phyloP scores from a whole-genome alignment of 2,797 vertebrate genomes.

The Crypturellus tataupa region DNA sequence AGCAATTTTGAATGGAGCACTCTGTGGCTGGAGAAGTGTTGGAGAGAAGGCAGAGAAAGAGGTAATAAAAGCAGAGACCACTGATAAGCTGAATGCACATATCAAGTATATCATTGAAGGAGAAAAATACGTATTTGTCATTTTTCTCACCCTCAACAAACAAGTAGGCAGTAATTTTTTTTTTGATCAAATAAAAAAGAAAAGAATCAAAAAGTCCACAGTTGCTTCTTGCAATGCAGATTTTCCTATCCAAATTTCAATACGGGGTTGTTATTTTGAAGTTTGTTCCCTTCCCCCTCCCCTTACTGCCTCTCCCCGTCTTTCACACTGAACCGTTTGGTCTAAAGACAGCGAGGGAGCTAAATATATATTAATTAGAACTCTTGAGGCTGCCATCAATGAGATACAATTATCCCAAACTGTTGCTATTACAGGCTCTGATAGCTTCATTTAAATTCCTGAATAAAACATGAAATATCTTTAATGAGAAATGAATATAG shows the following conservation, averaged over 20 bases:
- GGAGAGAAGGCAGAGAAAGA: constrained; percentile 13
- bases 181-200: neutral
- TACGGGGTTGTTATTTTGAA: constrained; percentile 66
- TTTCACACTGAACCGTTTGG: constrained; percentile 76
- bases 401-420: constrained; percentile 87
- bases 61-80: constrained; percentile 26
- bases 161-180: constrained; percentile 43
- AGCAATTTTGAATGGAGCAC: constrained; percentile 73
- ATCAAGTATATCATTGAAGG: neutral
- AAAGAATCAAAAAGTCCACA: constrained; percentile 15
- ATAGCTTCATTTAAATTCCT: constrained; percentile 90
- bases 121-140: constrained; percentile 34
- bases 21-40: neutral
- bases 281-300: constrained; percentile 63
- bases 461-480: constrained; percentile 90
- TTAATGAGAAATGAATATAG: constrained; percentile 87
- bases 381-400: constrained; percentile 85
- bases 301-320: constrained; percentile 66
- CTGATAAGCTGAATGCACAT: constrained; percentile 17
- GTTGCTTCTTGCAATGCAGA: constrained; percentile 63
- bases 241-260: constrained; percentile 65
- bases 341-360: constrained; percentile 84
- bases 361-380: constrained; percentile 90
- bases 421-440: constrained; percentile 85
- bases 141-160: neutral